Percentiles rank a stretch among this genome's conserved stretches.
These are phyloP conservation scores for Tenthredo mesomela DNA, from an alignment of 2,888 invertebrate genomes.

Conservation along the genomic window DNA sequence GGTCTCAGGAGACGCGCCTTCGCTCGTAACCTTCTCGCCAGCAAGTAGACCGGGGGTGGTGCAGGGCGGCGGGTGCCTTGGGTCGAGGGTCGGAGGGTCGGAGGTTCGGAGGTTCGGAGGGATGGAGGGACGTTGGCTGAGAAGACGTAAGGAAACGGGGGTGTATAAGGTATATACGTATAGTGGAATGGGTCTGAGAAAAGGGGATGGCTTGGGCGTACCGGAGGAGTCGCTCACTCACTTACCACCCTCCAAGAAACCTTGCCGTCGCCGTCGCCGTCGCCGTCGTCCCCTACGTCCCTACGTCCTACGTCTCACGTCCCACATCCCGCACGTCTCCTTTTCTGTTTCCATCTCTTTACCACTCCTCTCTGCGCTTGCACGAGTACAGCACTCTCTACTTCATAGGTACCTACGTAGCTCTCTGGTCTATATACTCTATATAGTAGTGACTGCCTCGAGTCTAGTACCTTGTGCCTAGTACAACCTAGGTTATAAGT, in stretches of 20 bases:
- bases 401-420: slow-evolving; percentile 9
- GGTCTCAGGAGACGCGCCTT: slow-evolving; percentile 69
- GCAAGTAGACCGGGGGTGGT: slow-evolving; percentile 59
- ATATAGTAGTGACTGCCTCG: slow-evolving; percentile 9
- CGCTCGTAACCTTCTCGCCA: slow-evolving; percentile 70
- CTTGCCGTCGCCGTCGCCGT: slow-evolving; percentile 54
- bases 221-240: slow-evolving; percentile 73
- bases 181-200: slow-evolving; percentile 53
- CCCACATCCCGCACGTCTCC: slow-evolving; percentile 59
- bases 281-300: too few relatives aligned
- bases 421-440: slow-evolving; percentile 18
- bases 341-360: slow-evolving; percentile 56
- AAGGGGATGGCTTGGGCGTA: slow-evolving; percentile 56
- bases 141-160: slow-evolving; percentile 45
- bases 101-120: background rate
- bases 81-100: background rate
- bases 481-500: slow-evolving; percentile 37
- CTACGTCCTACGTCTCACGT: slow-evolving; percentile 56
- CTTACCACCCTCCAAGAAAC: slow-evolving; percentile 67
- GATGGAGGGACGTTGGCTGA: background rate
- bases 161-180: slow-evolving; percentile 31
- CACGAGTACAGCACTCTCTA: slow-evolving; percentile 26
- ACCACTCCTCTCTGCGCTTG: slow-evolving; percentile 56
- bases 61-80: slow-evolving; percentile 63
- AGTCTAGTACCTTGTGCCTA: slow-evolving; percentile 32